Percentiles rank a stretch among this genome's conserved stretches.
phyloP scores from a whole-genome alignment of 2,888 invertebrate species.

The Ectobius pallidus region DNA sequence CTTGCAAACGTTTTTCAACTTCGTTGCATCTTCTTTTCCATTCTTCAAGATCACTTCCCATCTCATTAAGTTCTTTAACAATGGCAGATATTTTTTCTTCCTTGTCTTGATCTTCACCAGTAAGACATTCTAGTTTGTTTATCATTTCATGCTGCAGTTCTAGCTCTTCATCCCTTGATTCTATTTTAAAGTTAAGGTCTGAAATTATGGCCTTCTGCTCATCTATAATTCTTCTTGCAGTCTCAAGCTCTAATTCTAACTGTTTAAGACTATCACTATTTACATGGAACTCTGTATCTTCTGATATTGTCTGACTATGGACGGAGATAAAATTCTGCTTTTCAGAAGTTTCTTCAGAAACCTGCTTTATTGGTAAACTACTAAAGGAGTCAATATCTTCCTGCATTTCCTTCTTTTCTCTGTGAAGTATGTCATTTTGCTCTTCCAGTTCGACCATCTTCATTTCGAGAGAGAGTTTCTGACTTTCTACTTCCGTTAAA shows the following conservation, averaged over 20 bases:
- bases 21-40: conserved; percentile 37
- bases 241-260: conserved; percentile 65
- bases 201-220: conserved; percentile 63
- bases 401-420: conserved; percentile 65
- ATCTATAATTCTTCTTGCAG: conserved; percentile 70
- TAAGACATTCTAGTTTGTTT: conserved; percentile 30
- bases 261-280: neutral
- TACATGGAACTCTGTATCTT: neutral
- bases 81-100: conserved; percentile 32
- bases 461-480: conserved; percentile 66
- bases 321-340: neutral
- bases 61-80: conserved; percentile 32
- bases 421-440: conserved; percentile 63
- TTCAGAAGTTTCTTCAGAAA: neutral
- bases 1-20: conserved; percentile 31
- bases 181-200: conserved; percentile 63
- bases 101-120: conserved; percentile 12
- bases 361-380: conserved; percentile 64
- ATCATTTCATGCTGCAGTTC: conserved; percentile 41
- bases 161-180: conserved; percentile 56
- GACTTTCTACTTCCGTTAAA: conserved; percentile 60
- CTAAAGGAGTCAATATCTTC: too few species aligned
- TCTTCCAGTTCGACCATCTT: conserved; percentile 80
- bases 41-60: conserved; percentile 38
- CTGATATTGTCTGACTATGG: neutral